phyloP scores from a whole-genome alignment of 53 echinoderm and acorn worm species.

The Patiria pectinifera region DNA sequence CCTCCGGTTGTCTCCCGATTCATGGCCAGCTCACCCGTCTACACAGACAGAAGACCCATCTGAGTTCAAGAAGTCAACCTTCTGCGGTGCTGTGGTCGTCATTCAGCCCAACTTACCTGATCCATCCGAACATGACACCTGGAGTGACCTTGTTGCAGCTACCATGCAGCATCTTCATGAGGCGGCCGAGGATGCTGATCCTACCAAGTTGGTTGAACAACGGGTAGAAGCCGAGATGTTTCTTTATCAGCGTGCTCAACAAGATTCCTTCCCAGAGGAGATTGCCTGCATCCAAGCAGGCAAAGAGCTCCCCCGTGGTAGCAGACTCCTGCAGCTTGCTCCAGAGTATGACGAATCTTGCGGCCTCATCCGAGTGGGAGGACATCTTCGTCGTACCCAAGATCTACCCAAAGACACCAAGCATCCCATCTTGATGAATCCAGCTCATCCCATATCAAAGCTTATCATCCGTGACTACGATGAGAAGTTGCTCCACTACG shows the following conservation, averaged over 20 bases:
- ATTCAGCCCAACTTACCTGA: background rate
- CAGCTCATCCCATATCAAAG: background rate
- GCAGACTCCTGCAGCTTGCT: background rate
- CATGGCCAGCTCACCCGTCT: background rate
- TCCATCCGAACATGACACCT: background rate
- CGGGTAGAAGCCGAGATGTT: background rate
- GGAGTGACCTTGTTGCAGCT: slow-evolving; percentile 1
- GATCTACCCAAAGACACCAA: background rate
- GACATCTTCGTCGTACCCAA: background rate
- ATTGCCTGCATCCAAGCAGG: too few species aligned
- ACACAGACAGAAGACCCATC: background rate
- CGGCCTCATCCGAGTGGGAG: background rate
- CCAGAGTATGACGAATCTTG: background rate
- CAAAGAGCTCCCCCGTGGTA: too few species aligned
- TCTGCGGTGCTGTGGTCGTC: background rate
- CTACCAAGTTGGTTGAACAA: background rate
- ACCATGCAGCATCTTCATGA: background rate
- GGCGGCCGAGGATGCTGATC: background rate
- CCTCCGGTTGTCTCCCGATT: background rate
- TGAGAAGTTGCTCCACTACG: background rate
- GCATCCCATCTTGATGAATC: background rate
- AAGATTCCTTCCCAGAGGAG: background rate
- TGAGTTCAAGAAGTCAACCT: background rate
- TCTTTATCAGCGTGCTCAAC: background rate
- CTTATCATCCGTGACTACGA: background rate